Evolutionary conservation across 2,113 vertebrate genomes (phyloP).

Genomic region (Peromyscus polionotus): DNA sequence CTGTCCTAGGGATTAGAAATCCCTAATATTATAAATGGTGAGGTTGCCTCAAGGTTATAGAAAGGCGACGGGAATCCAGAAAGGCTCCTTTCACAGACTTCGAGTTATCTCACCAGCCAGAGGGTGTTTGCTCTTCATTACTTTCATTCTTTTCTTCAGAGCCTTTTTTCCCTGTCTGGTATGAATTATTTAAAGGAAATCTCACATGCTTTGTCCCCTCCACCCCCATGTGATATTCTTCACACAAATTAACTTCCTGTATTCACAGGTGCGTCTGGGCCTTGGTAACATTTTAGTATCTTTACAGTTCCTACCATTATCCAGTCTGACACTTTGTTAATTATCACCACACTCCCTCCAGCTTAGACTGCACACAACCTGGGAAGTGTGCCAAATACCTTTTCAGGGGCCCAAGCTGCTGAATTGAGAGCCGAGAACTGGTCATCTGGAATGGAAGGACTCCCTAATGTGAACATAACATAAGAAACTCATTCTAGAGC

Average conservation of each 20-base stretch:
- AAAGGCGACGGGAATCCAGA: not conserved
- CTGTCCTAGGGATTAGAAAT: not conserved
- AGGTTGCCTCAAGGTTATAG: slow-evolving; percentile 13
- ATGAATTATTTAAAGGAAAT: slow-evolving; percentile 66
- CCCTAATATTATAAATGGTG: not conserved
- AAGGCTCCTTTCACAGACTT: not conserved
- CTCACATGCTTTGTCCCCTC: not conserved
- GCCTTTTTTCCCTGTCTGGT: not conserved
- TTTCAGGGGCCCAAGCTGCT: not conserved
- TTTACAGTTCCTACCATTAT: slow-evolving; percentile 78
- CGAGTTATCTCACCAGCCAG: not conserved
- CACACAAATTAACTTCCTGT: slow-evolving; percentile 70
- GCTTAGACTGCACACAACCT: not conserved
- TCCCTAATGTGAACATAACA: not conserved
- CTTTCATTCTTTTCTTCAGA: not conserved
- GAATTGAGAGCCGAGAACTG: not conserved
- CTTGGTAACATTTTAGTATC: slow-evolving; percentile 67
- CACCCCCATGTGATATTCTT: slow-evolving; percentile 40
- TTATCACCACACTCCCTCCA: slow-evolving; percentile 70
- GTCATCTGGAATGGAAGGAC: not conserved
- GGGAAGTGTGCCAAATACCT: slow-evolving; percentile 75
- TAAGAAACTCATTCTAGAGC: slow-evolving; percentile 33
- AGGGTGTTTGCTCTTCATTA: not conserved
- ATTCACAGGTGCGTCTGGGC: slow-evolving; percentile 65
- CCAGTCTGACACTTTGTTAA: slow-evolving; percentile 80